Evolutionary conservation across 1,140 invertebrate species (phyloP).

Genomic region (Atta cephalotes): DNA sequence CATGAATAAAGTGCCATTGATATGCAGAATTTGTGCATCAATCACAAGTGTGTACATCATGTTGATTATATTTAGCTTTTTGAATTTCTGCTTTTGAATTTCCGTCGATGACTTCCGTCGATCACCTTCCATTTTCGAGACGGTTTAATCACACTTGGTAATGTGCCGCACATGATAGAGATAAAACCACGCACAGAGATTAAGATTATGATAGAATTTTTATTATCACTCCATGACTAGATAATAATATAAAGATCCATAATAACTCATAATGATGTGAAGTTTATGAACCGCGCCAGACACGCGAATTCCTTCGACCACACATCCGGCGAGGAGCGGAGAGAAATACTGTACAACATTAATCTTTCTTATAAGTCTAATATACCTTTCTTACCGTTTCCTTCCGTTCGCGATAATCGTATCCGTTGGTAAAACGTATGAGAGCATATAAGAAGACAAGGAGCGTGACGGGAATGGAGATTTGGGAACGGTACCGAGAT

Average conservation of each 20-base stretch:
- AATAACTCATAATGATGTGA: conserved; percentile 81
- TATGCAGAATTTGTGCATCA: conserved; percentile 57
- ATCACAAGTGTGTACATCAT: background rate
- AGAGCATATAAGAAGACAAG: conserved; percentile 6
- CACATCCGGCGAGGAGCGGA: conserved; percentile 62
- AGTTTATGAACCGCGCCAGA: conserved; percentile 74
- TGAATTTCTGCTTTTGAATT: background rate
- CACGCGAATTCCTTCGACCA: conserved; percentile 67
- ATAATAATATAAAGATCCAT: conserved; percentile 85
- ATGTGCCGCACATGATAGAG: too few species aligned
- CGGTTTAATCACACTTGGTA: background rate
- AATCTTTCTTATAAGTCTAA: conserved; percentile 64
- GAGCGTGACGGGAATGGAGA: background rate
- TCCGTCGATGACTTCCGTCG: background rate
- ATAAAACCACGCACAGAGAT: conserved; percentile 32
- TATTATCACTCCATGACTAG: conserved; percentile 85
- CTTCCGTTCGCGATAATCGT: conserved; percentile 46
- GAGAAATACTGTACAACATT: conserved; percentile 74
- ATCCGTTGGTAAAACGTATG: conserved; percentile 54
- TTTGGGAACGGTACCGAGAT: conserved; percentile 54
- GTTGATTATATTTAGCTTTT: background rate
- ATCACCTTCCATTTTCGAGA: background rate
- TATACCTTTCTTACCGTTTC: conserved; percentile 59
- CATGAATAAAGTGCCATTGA: conserved; percentile 82
- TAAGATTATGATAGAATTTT: conserved; percentile 84